Evolutionary conservation across 2,113 vertebrate species (phyloP).

Genomic region (Poeciliopsis prolifica): DNA sequence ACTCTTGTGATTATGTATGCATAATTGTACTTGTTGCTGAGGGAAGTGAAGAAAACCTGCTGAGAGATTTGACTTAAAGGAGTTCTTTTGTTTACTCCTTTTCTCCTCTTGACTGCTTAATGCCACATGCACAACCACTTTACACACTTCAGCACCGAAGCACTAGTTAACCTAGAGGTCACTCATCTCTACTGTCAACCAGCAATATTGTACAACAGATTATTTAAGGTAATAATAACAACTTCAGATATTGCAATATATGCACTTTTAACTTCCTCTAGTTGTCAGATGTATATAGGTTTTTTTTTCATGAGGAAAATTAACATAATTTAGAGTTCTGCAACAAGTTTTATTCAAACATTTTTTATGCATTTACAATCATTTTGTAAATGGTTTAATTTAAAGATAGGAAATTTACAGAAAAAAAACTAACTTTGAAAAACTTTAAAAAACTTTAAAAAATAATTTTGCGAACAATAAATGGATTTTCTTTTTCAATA

Average conservation of each 20-base stretch:
- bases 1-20: constrained; percentile 73
- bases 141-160: not conserved
- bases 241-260: not conserved
- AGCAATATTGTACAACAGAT: not conserved
- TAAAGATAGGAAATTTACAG: too few species aligned
- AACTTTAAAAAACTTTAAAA: too few species aligned
- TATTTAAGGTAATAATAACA: not conserved
- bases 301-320: too few species aligned
- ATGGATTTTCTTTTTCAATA: too few species aligned
- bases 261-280: not conserved
- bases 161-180: not conserved
- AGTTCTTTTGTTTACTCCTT: constrained; percentile 32
- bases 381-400: too few species aligned
- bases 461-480: too few species aligned
- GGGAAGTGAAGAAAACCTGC: constrained; percentile 58
- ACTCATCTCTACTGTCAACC: not conserved
- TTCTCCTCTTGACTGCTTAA: constrained; percentile 20
- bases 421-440: too few species aligned
- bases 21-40: constrained; percentile 67
- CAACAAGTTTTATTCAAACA: too few species aligned
- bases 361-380: too few species aligned
- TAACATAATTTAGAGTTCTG: too few species aligned
- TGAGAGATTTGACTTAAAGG: constrained; percentile 41
- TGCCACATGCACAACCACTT: constrained; percentile 25
- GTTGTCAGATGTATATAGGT: not conserved